Evolutionary conservation across 2,113 vertebrate genomes (phyloP), one percentile per base, ranked within the genome.

Genomic region (Collichthys lucidus): DNA sequence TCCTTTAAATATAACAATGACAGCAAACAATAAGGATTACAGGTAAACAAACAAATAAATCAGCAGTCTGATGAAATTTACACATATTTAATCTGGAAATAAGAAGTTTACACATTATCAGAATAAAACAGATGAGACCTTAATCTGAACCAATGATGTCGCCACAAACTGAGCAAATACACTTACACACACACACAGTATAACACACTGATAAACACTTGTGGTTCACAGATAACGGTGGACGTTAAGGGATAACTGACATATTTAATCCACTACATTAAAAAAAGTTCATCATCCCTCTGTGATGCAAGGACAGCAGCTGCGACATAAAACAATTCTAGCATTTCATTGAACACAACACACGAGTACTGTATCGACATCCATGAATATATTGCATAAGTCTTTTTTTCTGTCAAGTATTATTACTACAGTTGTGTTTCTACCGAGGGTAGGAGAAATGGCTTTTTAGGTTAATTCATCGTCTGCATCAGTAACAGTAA

Each of bases 321-420:
- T 70, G 56, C 65, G 78, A 65, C 66, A 55, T 44, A 50, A 73
- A 44, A 69, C 65, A 67, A 11, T 77, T 46, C 73, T 4, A 84
- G 83, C 44, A 35, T 29, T 47, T 70, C 72, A 42, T 73, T 55
- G 20, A 79, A 67, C 86, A 82, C 56, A 35, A 81, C 64, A 81
- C 77, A 80, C 53, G 62, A 61, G 82, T n/a, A 89, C 79, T 84
- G 56, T 17, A 68, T 82, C 29, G 47, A 50, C 42, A 72, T 31
- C 86, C 83, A 85, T 20, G 20, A 62, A 83, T 81, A 86, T 92
- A 89, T 92, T 93, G 91, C 93, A 92, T 93, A 92, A 93, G 59
- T 17, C 20, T 22, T 79, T 65, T 65, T 17, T 53, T 42, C 83
- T 20, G 50, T 93, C 88, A 92, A 89, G 89, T 93, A 86, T 87